phyloP scores from a whole-genome alignment of 2,888 invertebrate genomes.

The Crepidodera aurea region DNA sequence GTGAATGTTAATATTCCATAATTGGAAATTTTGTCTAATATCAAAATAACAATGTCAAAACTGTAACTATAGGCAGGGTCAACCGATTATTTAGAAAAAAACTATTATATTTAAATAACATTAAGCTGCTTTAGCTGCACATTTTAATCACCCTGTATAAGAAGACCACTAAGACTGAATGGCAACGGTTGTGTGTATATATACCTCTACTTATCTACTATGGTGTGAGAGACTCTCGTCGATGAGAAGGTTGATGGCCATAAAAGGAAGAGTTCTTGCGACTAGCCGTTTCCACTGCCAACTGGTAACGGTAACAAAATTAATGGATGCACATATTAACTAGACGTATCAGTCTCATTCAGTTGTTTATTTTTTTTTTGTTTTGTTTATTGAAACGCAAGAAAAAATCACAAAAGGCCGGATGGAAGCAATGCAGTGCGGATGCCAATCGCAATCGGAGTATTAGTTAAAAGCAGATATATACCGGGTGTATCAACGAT shows the following conservation, averaged over 20 bases:
- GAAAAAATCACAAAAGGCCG: slow-evolving; percentile 5
- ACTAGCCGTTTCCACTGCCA: not conserved
- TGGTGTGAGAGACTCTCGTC: not conserved
- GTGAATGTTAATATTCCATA: no score
- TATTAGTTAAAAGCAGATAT: not conserved
- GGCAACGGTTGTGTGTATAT: not conserved
- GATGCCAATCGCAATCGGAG: not conserved
- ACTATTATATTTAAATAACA: no score
- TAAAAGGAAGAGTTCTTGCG: slow-evolving; percentile 20
- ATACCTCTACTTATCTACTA: not conserved
- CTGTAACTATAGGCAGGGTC: no score
- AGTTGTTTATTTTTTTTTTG: not conserved
- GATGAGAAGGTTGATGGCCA: slow-evolving; percentile 11
- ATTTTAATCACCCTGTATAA: no score
- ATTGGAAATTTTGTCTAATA: no score
- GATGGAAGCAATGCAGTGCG: not conserved
- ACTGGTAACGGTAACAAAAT: slow-evolving; percentile 11
- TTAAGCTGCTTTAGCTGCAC: no score
- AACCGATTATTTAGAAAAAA: no score
- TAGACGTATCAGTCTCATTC: slow-evolving; percentile 12
- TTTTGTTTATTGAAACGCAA: not conserved
- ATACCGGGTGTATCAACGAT: no score
- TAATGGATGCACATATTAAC: slow-evolving; percentile 25
- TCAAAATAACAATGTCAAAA: no score
- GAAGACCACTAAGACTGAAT: not conserved